These are phyloP conservation scores for Archocentrus centrarchus DNA, from an alignment of 2,113 vertebrate genomes.

Conservation along the genomic window DNA sequence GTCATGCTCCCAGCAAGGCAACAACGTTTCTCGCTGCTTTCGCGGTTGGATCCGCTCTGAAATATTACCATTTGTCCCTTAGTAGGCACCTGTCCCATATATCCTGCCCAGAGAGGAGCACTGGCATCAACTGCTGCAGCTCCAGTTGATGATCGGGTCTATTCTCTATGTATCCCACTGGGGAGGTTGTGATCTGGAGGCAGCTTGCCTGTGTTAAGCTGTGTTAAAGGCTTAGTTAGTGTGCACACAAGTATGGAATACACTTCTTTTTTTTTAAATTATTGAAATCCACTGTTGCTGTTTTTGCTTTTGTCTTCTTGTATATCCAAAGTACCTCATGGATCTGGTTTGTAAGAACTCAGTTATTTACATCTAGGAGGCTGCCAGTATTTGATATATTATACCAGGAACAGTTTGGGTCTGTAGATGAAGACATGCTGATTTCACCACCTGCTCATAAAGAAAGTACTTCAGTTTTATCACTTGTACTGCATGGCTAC, in stretches of 20 bases:
- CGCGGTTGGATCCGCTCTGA: neutral
- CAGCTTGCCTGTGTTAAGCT: slow-evolving; percentile 39
- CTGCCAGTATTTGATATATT: neutral
- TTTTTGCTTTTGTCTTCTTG: slow-evolving; percentile 16
- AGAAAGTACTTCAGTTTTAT: neutral
- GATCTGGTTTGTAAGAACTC: neutral
- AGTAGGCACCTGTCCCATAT: slow-evolving; percentile 24
- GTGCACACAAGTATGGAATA: slow-evolving; percentile 3
- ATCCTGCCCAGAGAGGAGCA: slow-evolving; percentile 34
- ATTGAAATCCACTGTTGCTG: neutral
- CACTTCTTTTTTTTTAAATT: neutral
- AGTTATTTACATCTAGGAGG: neutral
- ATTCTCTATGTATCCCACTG: slow-evolving; percentile 39
- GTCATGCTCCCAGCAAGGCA: slow-evolving; percentile 28
- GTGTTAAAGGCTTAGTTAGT: slow-evolving; percentile 25
- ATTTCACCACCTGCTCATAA: neutral
- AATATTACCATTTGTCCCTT: slow-evolving; percentile 11
- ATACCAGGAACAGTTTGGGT: neutral
- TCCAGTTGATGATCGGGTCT: slow-evolving; percentile 73
- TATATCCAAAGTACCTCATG: neutral
- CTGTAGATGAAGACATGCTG: neutral
- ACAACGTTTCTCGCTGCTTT: slow-evolving; percentile 36
- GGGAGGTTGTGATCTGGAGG: slow-evolving; percentile 34
- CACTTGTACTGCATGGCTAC: no score
- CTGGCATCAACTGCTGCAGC: slow-evolving; percentile 72